These are phyloP conservation scores for Philonicus albiceps DNA, from an alignment of 2,888 invertebrate genomes.

Conservation along the genomic window DNA sequence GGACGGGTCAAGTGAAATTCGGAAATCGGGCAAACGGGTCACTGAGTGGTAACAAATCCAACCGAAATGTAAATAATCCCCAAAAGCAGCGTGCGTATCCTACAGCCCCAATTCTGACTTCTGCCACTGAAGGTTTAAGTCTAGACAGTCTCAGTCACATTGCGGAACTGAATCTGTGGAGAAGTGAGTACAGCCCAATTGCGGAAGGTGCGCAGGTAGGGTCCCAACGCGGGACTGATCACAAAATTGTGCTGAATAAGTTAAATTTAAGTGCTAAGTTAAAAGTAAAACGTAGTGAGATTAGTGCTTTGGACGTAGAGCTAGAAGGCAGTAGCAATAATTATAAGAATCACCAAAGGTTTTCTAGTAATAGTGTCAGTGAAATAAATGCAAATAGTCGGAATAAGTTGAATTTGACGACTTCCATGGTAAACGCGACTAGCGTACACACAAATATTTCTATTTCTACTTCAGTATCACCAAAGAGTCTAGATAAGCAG, in stretches of 20 bases:
- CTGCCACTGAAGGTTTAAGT: not conserved
- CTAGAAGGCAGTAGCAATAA: not conserved
- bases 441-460: not conserved
- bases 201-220: not conserved
- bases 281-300: constrained; percentile 32
- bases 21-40: constrained; percentile 7
- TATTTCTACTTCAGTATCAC: constrained; percentile 8
- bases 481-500: not conserved
- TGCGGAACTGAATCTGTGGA: not conserved
- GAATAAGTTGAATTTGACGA: not conserved
- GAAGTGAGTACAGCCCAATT: not conserved
- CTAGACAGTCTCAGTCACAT: not conserved
- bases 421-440: not conserved
- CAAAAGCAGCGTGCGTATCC: not conserved
- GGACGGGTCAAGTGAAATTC: not conserved
- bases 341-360: not conserved
- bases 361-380: constrained; percentile 16
- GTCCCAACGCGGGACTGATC: not conserved
- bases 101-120: not conserved
- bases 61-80: not conserved
- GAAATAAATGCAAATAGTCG: not conserved
- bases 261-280: constrained; percentile 7
- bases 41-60: not conserved
- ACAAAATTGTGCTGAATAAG: not conserved
- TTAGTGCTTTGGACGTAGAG: not conserved